Base-by-base conservation (phyloP, 2,888 invertebrate genomes). In the Mimachlamys varia region DNA sequence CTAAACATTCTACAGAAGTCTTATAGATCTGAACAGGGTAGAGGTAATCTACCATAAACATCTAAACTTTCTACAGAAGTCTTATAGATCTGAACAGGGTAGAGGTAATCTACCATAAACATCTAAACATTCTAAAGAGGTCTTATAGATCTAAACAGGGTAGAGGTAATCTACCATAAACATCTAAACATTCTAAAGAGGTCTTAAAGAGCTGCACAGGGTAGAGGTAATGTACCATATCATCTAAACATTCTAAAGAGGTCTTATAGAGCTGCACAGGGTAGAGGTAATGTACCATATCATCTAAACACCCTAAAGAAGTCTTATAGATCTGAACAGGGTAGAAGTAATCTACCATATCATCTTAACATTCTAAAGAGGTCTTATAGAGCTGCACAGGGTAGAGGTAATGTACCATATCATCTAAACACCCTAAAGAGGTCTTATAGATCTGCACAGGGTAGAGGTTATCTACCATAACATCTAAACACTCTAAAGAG, bases 31-130 rank as follows among this genome's bases (percentile, higher is more conserved):
- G 44, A 44, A 7, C 7, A 44, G 3, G 3, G 44, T 44, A 44
- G 44, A 44, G 7, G 44, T 44, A 44, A 3, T 7, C 44, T 44
- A n/a, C 7, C 44, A 44, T 44, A 44, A 3, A 44, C 44, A 3
- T 44, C 44, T 5, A 7, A 44, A 44, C 44, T 5, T 5, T 44
- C 3, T 44, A 44, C 7, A 44, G 44, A 44, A 44, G 44, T 44
- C n/a, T n/a, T n/a, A n/a, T n/a, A n/a, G n/a, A n/a, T n/a, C n/a
- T n/a, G n/a, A n/a, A n/a, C n/a, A n/a, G n/a, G n/a, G n/a, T 98
- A 89, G 91, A 96, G 92, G 97, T 97, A 93, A 17, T 88, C 17
- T 50, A 87, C 33, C 44, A 53, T 55, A 58, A 62, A 58, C n/a
- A 2, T 7, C 62, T n/a, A 10, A 7, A 62, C n/a, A 62, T n/a